Evolutionary conservation across 2,113 vertebrate species (phyloP), one percentile per base, ranked within the genome.

Genomic region (Misgurnus anguillicaudatus): DNA sequence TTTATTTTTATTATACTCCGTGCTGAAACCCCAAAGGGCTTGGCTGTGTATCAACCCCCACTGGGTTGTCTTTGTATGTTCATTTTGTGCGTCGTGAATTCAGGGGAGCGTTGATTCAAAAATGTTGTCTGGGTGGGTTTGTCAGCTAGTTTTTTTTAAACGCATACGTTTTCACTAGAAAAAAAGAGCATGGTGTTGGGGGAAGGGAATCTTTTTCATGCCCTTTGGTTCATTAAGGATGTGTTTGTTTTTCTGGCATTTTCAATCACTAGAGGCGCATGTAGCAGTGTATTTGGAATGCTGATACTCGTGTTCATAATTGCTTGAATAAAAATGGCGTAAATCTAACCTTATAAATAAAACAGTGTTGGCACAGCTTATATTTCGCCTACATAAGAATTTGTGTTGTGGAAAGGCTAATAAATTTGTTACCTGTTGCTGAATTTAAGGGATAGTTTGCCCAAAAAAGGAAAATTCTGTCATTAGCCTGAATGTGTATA

Each of bases 161-260:
- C 60, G 24, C 21, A 75, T 11, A 13, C 8, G 14, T 74, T 38
- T 71, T 24, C 7, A 42, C 78, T 84, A 83, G 83, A 82, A 85
- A 71, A 61, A 68, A 62, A 82, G 78, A 68, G 80, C 77, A 86
- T 88, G 86, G 85, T 88, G 89, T 89, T 89, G 87, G 79, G 71
- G 80, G 70, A 85, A 84, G 80, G 67, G 77, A 79, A 57, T 74
- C 81, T 64, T 72, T 4, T 64, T 53, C 16, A 51, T 63, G 42
- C 57, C 8, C 62, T 77, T 64, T 65, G 7, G 51, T 70, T 67
- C 58, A 48, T 58, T 36, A 69, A 69, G 60, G 55, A 73, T 63
- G 82, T 48, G 62, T 17, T 62, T 47, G 55, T n/a, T 61, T 74
- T 19, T 45, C 57, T 60, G 69, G 39, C 60, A 76, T 79, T 66